Base-by-base conservation (phyloP, 2,113 vertebrate species). In the Malaclemys terrapin region DNA sequence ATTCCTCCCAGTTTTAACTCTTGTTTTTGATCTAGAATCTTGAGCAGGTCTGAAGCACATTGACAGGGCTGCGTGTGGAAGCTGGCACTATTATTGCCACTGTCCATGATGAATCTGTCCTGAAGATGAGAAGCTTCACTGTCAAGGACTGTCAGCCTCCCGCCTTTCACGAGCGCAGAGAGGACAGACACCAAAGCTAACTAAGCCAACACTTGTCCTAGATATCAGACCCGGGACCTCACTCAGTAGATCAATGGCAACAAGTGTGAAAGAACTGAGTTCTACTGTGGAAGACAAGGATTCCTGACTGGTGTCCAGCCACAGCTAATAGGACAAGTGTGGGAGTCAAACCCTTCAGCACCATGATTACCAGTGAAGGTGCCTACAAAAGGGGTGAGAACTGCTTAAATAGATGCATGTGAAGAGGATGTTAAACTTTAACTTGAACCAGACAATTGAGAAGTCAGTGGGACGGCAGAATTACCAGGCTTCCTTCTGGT, bases 11-110 rank as follows among this genome's bases (percentile, higher is more conserved):
- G 54, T 29, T 42, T 50, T 56, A 56, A 45, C 0, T 4, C 1
- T 84, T 27, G 47, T 56, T 88, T 94, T 87, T 89, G 56, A 10
- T n/a, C 45, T 38, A 72, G 22, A 47, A 56, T 49, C 65, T 22
- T 38, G n/a, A n/a, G 19, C 0, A 14, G 49, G 75, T 20, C 27
- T 0, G 3, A 25, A 91, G 79, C 72, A 79, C 1, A 0, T 31
- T 6, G 65, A 27, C n/a, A 27, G 20, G 31, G 20, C 76, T 59
- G 50, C 31, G 91, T 49, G 13, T 80, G 29, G 92, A 79, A 87
- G 35, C 27, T 83, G 31, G 62, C 17, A 17, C 38, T 53, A n/a
- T 38, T 72, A 53, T 50, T 17, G 10, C 52, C 45, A 20, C n/a
- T 75, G n/a, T 35, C 52, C 86, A n/a, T 69, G 57, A 22, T 13